Evolutionary conservation across 2,888 invertebrate genomes (phyloP).

Genomic region (Hylaea fasciaria): DNA sequence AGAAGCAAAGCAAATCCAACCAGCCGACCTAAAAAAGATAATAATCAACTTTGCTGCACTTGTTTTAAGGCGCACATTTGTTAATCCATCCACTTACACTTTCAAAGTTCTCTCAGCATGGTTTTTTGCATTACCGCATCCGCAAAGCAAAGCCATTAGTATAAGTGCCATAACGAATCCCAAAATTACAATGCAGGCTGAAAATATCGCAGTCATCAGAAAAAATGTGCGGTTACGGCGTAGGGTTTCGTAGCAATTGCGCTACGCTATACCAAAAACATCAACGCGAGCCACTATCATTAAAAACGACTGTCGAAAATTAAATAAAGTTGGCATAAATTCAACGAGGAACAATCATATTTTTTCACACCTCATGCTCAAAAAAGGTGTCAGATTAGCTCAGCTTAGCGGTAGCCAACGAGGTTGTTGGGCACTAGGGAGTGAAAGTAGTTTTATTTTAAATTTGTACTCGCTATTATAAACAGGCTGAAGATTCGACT

Average conservation of each 20-base stretch:
- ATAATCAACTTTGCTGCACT: constrained; percentile 9
- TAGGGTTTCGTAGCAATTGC: constrained; percentile 30
- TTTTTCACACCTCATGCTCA: too few relatives aligned
- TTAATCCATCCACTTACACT: constrained; percentile 63
- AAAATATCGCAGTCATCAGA: constrained; percentile 45
- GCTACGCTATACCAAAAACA: constrained; percentile 34
- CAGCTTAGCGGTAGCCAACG: too few relatives aligned
- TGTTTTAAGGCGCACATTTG: constrained; percentile 10
- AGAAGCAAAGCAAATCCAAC: constrained; percentile 85
- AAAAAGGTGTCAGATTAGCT: too few relatives aligned
- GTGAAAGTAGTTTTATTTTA: too few relatives aligned
- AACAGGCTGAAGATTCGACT: too few relatives aligned
- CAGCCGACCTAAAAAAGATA: constrained; percentile 74
- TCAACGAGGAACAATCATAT: too few relatives aligned
- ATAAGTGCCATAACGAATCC: constrained; percentile 76
- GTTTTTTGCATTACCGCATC: constrained; percentile 72
- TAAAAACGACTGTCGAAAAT: constrained; percentile 2
- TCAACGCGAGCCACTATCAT: constrained; percentile 26
- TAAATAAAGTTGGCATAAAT: neutral
- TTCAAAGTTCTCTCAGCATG: constrained; percentile 74
- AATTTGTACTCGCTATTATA: too few relatives aligned
- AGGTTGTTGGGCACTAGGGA: too few relatives aligned
- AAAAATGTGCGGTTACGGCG: constrained; percentile 29
- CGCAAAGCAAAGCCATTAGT: constrained; percentile 79
- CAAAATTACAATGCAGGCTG: constrained; percentile 71